Evolutionary conservation across 2,113 vertebrate genomes (phyloP), one percentile per base, ranked within the genome.

Genomic region (Menidia beryllina): DNA sequence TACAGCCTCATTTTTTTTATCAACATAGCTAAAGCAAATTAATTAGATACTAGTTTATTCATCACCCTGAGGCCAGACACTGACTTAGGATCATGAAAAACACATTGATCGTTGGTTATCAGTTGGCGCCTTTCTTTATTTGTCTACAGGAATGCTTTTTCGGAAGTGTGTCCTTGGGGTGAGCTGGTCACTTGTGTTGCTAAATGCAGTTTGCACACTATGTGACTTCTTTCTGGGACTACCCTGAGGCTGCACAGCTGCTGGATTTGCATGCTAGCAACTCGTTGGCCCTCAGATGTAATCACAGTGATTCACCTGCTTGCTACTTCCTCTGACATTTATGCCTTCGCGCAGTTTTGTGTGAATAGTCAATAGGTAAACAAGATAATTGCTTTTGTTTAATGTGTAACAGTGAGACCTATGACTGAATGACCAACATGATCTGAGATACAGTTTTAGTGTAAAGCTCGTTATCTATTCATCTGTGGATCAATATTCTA

Each of bases 251-350:
- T 56, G 62, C 71, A 47, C 89, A 91, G 88, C 88, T 89, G 87
- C 75, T 77, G 79, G 75, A 66, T 45, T 91, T 34, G 92, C 88
- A 89, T 92, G 88, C 74, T 77, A 89, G 74, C 70, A 66, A 72
- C 79, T 88, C 82, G 77, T 91, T 86, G 64, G 66, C 75, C 54
- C 80, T 72, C 71, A 80, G 81, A 85, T 91, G 84, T 90, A 90
- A 90, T 90, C 89, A 90, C 45, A 38, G 69, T 89, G 86, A 90
- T 84, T 90, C 86, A 89, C 89, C 87, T 86, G 87, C 77, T 39
- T 14, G 58, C 56, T 39, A 48, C 87, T 85, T 88, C 91, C 83
- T 87, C 55, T 84, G 69, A 77, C 85, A 83, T 89, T 75, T 75
- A 72, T 78, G 13, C 83, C 84, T 86, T 76, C 82, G 72, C 34